Evolutionary conservation across 2,888 invertebrate genomes (phyloP).

Genomic region (Pogonocherus hispidulus): DNA sequence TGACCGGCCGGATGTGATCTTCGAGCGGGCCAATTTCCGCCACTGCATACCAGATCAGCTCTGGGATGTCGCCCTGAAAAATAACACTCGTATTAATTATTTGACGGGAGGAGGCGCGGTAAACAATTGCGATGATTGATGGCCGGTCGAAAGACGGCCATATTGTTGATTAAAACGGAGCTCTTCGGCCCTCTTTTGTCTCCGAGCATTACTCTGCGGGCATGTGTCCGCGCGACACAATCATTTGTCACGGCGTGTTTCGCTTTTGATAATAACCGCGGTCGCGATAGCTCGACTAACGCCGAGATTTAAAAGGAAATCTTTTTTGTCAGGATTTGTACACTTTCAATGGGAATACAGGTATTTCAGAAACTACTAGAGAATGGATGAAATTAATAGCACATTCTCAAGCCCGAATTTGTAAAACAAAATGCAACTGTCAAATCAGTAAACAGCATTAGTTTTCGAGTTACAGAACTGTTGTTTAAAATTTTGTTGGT

Average conservation of each 20-base stretch:
- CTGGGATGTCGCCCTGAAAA: slow-evolving; percentile 69
- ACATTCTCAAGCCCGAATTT: too few relatives aligned
- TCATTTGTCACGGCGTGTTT: slow-evolving; percentile 16
- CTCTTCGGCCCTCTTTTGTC: slow-evolving; percentile 31
- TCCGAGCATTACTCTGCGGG: slow-evolving; percentile 21
- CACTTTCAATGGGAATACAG: too few relatives aligned
- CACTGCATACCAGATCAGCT: slow-evolving; percentile 84
- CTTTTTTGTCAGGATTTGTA: too few relatives aligned
- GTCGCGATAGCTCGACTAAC: background rate
- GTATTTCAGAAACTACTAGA: too few relatives aligned
- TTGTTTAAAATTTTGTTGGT: too few relatives aligned
- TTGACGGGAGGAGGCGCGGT: slow-evolving; percentile 7
- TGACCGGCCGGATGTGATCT: slow-evolving; percentile 76
- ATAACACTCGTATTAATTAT: slow-evolving; percentile 45
- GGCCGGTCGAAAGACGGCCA: slow-evolving; percentile 18
- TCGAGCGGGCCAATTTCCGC: slow-evolving; percentile 84
- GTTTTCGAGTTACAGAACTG: too few relatives aligned
- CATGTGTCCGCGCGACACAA: slow-evolving; percentile 13
- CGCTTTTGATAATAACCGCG: slow-evolving; percentile 26
- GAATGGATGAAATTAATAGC: too few relatives aligned
- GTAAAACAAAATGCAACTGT: too few relatives aligned
- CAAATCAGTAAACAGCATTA: too few relatives aligned
- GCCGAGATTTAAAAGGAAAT: too few relatives aligned
- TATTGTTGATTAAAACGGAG: slow-evolving; percentile 40
- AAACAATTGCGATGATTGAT: slow-evolving; percentile 42